Evolutionary conservation across 2,888 invertebrate species (phyloP), one percentile per base, ranked within the genome.

Genomic region (Copidosoma aretas): DNA sequence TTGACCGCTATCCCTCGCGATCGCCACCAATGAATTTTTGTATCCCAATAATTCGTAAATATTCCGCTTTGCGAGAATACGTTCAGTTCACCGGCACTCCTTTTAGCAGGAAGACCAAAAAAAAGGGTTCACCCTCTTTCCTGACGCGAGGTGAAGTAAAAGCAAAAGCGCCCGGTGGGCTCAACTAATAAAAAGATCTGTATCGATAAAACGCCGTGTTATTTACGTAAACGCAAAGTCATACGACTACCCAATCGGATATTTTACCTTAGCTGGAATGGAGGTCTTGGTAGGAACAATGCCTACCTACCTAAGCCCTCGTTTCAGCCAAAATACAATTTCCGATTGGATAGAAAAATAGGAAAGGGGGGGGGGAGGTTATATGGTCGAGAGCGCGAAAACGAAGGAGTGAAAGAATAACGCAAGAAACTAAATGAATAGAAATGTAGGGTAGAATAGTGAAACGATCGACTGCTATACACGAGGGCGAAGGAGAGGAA

Each of bases 201-300:
- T 60, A 64, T 70, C 70, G 65, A 64, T 64, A 64, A 68, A 64
- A 51, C 70, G 51, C 60, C 70, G 60, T 41, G 70, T 67, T 70
- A 70, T 70, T 70, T 70, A 58, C 67, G 70, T 69, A 65, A 69
- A 69, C 59, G 65, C 70, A 67, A 66, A 70, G 70, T 70, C 70
- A 67, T 63, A 54, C 59, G 39, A 22, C 51, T 41, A 41, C 32
- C 51, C 59, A 64, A 53, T 22, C 49, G 32, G 52, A 52, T n/a
- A n/a, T n/a, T n/a, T n/a, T n/a, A n/a, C n/a, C n/a, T n/a, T n/a
- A n/a, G n/a, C n/a, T n/a, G n/a, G n/a, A n/a, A n/a, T n/a, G n/a
- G n/a, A n/a, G n/a, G n/a, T n/a, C n/a, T n/a, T n/a, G n/a, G n/a
- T n/a, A n/a, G n/a, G n/a, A n/a, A n/a, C n/a, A n/a, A n/a, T n/a